Evolutionary conservation across 2,797 vertebrate genomes (phyloP).

Genomic region (Sphenodon punctatus): DNA sequence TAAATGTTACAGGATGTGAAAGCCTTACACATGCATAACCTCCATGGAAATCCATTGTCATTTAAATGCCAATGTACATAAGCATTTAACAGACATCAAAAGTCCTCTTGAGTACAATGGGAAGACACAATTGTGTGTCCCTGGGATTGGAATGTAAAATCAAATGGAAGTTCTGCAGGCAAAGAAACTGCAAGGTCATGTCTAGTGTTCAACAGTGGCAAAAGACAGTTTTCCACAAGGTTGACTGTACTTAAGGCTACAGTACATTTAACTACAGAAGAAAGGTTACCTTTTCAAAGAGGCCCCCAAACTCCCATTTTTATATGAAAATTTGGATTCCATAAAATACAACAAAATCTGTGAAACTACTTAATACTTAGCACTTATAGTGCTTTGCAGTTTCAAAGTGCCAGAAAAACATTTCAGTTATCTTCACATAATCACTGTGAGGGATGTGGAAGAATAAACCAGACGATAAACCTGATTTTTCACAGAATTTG

Average conservation of each 20-base stretch:
- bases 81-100: not conserved
- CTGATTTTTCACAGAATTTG: not conserved
- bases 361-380: constrained; percentile 39
- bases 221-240: not conserved
- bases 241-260: not conserved
- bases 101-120: not conserved
- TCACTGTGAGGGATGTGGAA: not conserved
- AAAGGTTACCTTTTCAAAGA: constrained; percentile 41
- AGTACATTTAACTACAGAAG: constrained; percentile 26
- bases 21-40: not conserved
- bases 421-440: constrained; percentile 11
- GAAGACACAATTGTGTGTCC: not conserved
- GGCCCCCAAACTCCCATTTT: constrained; percentile 33
- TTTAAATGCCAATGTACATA: not conserved
- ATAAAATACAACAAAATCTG: constrained; percentile 42
- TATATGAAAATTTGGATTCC: constrained; percentile 42
- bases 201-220: not conserved
- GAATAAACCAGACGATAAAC: not conserved
- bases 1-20: not conserved
- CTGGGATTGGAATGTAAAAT: not conserved
- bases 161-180: not conserved
- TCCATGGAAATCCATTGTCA: not conserved
- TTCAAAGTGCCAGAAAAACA: not conserved
- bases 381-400: not conserved
- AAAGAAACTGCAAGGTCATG: constrained; percentile 4